Conservation (phyloP, 2,113 vertebrate genomes). For the Lagenorhynchus albirostris region DNA sequence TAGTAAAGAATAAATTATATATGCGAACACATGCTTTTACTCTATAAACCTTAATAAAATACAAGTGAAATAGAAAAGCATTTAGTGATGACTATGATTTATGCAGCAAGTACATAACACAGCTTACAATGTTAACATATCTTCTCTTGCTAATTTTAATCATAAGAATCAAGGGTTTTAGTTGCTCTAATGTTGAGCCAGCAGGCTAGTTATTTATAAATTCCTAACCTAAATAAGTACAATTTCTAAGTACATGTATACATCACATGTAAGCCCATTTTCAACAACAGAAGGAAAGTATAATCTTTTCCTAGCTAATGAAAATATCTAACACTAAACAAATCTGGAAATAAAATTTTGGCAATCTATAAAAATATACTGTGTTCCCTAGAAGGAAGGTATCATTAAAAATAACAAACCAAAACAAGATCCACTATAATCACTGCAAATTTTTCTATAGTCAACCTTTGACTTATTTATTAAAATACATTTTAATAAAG, state of each 20-base stretch:
- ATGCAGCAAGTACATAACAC: neutral
- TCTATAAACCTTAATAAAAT: neutral
- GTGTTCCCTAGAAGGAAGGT: neutral
- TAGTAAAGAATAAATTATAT: neutral
- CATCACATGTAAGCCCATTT: neutral
- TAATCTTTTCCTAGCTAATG: neutral
- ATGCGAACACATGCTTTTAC: neutral
- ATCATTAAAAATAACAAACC: neutral
- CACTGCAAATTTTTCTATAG: neutral
- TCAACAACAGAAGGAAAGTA: neutral
- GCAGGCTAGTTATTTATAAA: neutral
- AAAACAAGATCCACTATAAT: neutral
- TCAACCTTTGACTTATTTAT: neutral
- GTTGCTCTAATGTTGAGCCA: neutral
- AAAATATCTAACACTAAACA: conserved; percentile 25
- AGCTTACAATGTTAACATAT: neutral
- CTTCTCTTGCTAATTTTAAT: neutral
- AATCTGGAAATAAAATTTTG: conserved; percentile 6
- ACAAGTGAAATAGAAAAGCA: neutral
- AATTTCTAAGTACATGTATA: neutral
- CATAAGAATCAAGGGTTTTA: neutral
- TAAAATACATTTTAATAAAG: conserved; percentile 12
- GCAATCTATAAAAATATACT: neutral
- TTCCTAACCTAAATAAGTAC: neutral
- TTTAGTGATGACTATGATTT: neutral